phyloP scores from a whole-genome alignment of 2,797 vertebrate genomes.

The Malacoctenus gilli region DNA sequence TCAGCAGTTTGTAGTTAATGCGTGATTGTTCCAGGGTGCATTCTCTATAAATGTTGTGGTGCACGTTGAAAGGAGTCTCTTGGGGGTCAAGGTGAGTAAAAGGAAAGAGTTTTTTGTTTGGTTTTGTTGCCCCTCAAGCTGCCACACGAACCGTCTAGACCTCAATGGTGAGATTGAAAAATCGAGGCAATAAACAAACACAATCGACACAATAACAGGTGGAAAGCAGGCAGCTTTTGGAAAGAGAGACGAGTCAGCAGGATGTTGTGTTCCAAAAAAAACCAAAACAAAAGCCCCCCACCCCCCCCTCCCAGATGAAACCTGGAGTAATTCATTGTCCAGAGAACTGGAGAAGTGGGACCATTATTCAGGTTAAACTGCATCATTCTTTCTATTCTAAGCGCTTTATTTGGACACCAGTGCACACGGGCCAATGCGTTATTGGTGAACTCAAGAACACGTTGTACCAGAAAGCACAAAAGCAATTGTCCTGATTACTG shows the following conservation, averaged over 20 bases:
- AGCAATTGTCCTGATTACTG: no score
- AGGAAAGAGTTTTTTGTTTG: no score
- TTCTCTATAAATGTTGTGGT: background rate
- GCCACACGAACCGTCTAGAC: no score
- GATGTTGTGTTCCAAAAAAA: conserved; percentile 41
- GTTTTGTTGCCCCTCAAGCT: no score
- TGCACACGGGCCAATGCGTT: no score
- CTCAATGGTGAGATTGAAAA: background rate
- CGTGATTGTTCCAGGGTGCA: conserved; percentile 9
- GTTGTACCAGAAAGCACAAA: no score
- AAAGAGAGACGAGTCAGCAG: conserved; percentile 21
- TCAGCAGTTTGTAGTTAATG: conserved; percentile 34
- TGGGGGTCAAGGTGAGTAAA: no score
- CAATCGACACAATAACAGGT: background rate
- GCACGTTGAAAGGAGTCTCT: background rate
- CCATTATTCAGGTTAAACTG: background rate
- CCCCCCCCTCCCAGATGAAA: background rate
- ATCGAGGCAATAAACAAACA: no score
- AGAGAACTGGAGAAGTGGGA: background rate
- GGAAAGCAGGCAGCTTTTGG: conserved; percentile 2
- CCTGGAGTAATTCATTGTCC: background rate
- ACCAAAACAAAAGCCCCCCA: background rate
- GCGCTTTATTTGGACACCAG: no score
- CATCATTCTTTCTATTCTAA: no score
- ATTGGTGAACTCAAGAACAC: no score